Evolutionary conservation across 2,888 invertebrate species (phyloP), one percentile per base, ranked within the genome.

Genomic region (Scelioninae gen. 2): DNA sequence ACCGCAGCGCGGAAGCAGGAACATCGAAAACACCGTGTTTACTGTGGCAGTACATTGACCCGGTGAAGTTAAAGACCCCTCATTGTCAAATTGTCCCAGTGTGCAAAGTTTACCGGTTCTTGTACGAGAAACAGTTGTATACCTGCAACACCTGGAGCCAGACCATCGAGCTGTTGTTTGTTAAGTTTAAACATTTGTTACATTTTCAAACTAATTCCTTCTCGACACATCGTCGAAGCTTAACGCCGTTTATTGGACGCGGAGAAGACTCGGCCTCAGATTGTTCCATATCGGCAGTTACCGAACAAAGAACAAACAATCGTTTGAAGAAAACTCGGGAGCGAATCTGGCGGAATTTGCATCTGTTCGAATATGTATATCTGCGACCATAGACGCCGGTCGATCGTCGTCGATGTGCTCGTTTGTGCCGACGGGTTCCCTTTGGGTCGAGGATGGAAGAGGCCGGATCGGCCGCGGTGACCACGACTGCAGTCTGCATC

Each of bases 401-500:
- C 35, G 53, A 58, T 72, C 53, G 65, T 65, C 63, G 57, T 70
- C 55, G 57, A 57, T 37, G 63, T 48, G 70, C 52, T 70, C 57
- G 74, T 74, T 78, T 76, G 65, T 70, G 72, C 73, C 75, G 76
- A 48, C 73, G 75, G 76, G 76, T 75, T 75, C 74, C 72, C 50
- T 64, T 74, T 76, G 72, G 64, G 37, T 9, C 7, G 53, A 33
- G 18, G 39, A 48, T 55, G 61, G 61, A 46, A 15, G 28, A 31
- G 60, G 28, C 28, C 61, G 50, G 35, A 74, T 77, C 72, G 70
- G 65, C 60, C 52, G 70, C 68, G 61, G 45, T 67, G 41, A 74
- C 46, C 68, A 67, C 68, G 71, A 73, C 76, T 77, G 77, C 79
- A 79, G 77, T 76, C 69, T 77, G 78, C 78, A 73, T 67, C 55